These are phyloP conservation scores for Saccopteryx bilineata DNA, from an alignment of 2,113 vertebrate genomes.

Conservation along the genomic window DNA sequence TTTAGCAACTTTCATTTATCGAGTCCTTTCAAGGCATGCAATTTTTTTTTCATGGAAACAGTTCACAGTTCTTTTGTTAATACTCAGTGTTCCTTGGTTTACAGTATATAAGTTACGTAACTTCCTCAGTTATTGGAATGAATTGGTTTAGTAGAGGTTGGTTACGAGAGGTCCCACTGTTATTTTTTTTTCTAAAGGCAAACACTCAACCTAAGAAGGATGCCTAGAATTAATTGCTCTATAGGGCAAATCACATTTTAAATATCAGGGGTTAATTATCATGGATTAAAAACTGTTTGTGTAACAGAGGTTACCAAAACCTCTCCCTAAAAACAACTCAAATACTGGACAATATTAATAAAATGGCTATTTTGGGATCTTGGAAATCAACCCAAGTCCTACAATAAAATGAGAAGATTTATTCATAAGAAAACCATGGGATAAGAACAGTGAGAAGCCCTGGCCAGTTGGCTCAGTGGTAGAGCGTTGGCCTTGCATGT, in stretches of 20 bases:
- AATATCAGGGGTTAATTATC: slow-evolving; percentile 44
- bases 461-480: no score
- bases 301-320: slow-evolving; percentile 44
- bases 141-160: slow-evolving; percentile 39
- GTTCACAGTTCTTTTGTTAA: background rate
- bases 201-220: slow-evolving; percentile 15
- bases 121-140: background rate
- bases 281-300: background rate
- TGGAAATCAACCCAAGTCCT: background rate
- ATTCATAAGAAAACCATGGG: background rate
- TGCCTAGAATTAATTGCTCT: slow-evolving; percentile 19
- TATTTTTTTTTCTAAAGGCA: background rate
- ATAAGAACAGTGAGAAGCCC: background rate
- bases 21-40: slow-evolving; percentile 54
- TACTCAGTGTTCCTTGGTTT: slow-evolving; percentile 37
- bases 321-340: background rate
- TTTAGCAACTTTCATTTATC: slow-evolving; percentile 57
- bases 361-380: background rate
- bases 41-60: slow-evolving; percentile 56
- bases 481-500: no score
- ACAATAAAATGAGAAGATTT: background rate
- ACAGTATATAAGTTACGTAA: slow-evolving; percentile 39
- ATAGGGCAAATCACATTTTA: slow-evolving; percentile 36
- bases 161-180: background rate
- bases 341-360: background rate